Base-by-base conservation (phyloP, 2,888 invertebrate species). In the Lithophane socia region DNA sequence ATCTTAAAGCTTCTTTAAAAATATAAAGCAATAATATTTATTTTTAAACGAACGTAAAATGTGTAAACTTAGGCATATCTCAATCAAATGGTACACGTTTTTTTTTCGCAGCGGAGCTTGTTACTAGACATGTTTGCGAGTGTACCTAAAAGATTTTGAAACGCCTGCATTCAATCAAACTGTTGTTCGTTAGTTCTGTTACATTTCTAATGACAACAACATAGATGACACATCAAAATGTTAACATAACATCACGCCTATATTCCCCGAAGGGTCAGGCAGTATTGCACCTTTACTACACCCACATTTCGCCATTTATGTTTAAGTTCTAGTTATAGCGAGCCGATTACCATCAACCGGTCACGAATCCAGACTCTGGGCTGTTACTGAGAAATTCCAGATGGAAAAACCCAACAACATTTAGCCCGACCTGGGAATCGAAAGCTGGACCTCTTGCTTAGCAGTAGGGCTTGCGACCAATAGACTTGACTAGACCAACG, bases 141-240 rank as follows among this genome's bases (percentile, higher is more conserved):
- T 52, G 54, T 37, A 67, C 9, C 8, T 44, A 52, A 61, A 63
- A 44, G 29, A 29, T 77, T 77, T 49, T 18, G 13, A 44, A 77
- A 29, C 21, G 16, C 16, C 5, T 37, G n/a, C 24, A n/a, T 21
- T 18, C 13, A 56, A 74, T 29, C 56, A 47, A 74, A n/a, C 47
- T 49, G 13, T 18, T 29, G 29, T 24, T 75, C 7, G 24, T 75
- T 21, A 49, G 24, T 58, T 75, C 16, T 60, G 21, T 29, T n/a
- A 73, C 29, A 10, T 37, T 4, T 16, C 21, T 56, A 37, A 54
- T 21, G 13, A 29, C 52, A 52, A 29, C 66, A 66, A 67, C 52
- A 67, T 29, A 21, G 42, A 44, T 18, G 10, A n/a, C 9, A 44
- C 44, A 7, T 24, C 7, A 10, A 47, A 65, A 24, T 24, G 0